Conservation (phyloP, 2,888 invertebrate species). For the Encarsia formosa region DNA sequence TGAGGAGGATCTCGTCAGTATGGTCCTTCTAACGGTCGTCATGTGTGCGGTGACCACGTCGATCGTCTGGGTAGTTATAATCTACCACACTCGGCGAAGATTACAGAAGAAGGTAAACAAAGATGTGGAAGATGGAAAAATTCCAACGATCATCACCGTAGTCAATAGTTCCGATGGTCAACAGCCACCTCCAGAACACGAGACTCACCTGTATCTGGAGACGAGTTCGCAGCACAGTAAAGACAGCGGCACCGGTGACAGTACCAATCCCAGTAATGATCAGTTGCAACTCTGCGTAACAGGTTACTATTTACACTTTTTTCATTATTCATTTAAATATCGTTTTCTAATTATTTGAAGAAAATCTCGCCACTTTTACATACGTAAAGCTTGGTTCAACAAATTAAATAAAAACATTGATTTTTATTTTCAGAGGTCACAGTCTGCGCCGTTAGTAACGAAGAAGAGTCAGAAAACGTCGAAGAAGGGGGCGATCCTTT, state of each 20-base stretch:
- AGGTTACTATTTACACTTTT: too few species aligned
- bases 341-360: too few species aligned
- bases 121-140: slow-evolving; percentile 49
- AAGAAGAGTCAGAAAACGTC: slow-evolving; percentile 39
- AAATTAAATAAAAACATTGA: not conserved
- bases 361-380: too few species aligned
- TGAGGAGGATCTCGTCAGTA: slow-evolving; percentile 77
- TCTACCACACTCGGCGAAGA: slow-evolving; percentile 76
- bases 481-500: slow-evolving; percentile 43
- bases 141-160: too few species aligned
- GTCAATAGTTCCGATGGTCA: too few species aligned
- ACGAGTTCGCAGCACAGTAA: slow-evolving; percentile 74
- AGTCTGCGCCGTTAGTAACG: slow-evolving; percentile 36
- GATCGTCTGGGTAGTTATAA: slow-evolving; percentile 85
- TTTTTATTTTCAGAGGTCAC: slow-evolving; percentile 2
- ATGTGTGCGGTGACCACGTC: slow-evolving; percentile 90
- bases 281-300: slow-evolving; percentile 53
- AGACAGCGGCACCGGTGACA: slow-evolving; percentile 78
- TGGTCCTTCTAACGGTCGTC: slow-evolving; percentile 84
- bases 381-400: not conserved
- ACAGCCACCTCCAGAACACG: slow-evolving; percentile 34
- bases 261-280: slow-evolving; percentile 69
- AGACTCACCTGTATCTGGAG: slow-evolving; percentile 56
- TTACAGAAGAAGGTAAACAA: slow-evolving; percentile 56
- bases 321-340: too few species aligned